A percentile compares a stretch with the other conserved stretches of the same genome.
phyloP scores from a whole-genome alignment of 2,888 invertebrate species.

The Leptinotarsa haldemani region DNA sequence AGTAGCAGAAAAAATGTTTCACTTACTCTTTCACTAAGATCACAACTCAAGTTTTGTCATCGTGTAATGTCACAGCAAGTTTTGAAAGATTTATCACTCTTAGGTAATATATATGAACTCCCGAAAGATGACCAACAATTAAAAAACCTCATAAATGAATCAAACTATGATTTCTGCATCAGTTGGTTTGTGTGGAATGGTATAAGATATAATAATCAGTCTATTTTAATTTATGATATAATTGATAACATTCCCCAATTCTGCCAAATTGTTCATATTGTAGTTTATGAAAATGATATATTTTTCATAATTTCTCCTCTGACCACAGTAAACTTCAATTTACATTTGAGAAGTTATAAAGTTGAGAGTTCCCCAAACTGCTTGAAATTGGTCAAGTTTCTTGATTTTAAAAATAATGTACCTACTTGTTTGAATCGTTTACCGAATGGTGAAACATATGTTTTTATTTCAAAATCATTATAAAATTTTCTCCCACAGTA shows the following conservation, averaged over 20 bases:
- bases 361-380: neutral
- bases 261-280: slow-evolving; percentile 2
- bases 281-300: slow-evolving; percentile 1
- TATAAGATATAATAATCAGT: slow-evolving; percentile 3
- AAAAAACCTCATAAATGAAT: neutral
- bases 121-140: neutral
- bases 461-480: slow-evolving; percentile 6
- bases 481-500: too few relatives aligned
- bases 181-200: slow-evolving; percentile 4
- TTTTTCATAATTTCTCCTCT: neutral
- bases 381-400: neutral
- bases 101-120: neutral
- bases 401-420: slow-evolving; percentile 6
- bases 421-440: neutral
- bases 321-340: neutral
- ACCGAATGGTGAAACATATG: slow-evolving; percentile 8
- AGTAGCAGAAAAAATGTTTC: slow-evolving; percentile 24
- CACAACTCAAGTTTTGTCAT: slow-evolving; percentile 22
- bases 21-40: slow-evolving; percentile 15
- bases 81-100: neutral
- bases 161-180: slow-evolving; percentile 2
- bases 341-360: slow-evolving; percentile 13
- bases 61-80: neutral
- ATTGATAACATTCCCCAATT: slow-evolving; percentile 12
- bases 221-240: slow-evolving; percentile 7